These are phyloP conservation scores for Chironomus tepperi DNA, from an alignment of 1,140 invertebrate species.

Conservation along the genomic window DNA sequence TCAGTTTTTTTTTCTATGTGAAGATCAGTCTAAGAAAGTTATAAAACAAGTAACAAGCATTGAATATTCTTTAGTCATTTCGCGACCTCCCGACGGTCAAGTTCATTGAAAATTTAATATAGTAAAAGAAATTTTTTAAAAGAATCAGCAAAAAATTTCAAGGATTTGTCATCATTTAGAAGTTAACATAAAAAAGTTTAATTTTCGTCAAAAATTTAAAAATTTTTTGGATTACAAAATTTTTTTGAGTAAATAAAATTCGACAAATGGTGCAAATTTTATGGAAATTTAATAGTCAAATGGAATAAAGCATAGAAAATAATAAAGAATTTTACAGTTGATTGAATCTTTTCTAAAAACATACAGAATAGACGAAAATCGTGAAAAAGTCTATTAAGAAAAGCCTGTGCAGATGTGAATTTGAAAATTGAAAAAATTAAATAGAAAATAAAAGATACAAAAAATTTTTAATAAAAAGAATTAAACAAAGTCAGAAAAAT, in stretches of 20 bases:
- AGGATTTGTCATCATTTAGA: neutral
- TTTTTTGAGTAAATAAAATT: no score
- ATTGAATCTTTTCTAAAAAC: neutral
- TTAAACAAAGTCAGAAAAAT: no score
- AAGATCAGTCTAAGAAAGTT: slow-evolving; percentile 15
- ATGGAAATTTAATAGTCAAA: neutral
- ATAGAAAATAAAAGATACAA: neutral
- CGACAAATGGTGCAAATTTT: neutral
- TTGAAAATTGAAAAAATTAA: neutral
- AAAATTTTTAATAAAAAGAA: no score
- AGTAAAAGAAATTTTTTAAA: neutral
- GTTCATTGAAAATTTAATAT: neutral
- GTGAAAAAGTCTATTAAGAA: neutral
- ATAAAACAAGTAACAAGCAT: slow-evolving; percentile 18
- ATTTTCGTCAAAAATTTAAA: neutral
- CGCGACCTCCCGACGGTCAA: slow-evolving; percentile 18
- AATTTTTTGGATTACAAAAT: neutral
- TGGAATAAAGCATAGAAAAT: neutral
- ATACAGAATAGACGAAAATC: neutral
- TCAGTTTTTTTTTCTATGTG: neutral
- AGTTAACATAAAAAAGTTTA: neutral
- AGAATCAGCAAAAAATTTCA: neutral
- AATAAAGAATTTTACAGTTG: neutral
- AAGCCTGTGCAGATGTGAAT: slow-evolving; percentile 7
- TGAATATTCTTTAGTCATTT: slow-evolving; percentile 20